Evolutionary conservation across 2,888 invertebrate genomes (phyloP).

Genomic region (Melieria crassipennis): DNA sequence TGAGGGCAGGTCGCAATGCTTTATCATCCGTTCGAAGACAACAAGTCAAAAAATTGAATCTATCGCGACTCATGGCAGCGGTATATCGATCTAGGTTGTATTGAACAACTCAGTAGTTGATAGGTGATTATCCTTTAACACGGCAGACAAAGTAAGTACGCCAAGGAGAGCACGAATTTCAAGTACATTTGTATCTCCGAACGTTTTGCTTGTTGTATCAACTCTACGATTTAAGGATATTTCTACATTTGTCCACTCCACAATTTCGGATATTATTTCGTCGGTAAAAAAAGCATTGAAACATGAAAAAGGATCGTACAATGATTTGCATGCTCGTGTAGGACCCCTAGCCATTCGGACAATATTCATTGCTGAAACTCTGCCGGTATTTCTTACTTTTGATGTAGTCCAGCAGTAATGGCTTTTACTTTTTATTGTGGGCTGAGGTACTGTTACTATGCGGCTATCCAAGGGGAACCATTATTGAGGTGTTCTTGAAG

Average conservation of each 20-base stretch:
- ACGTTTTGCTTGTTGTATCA: slow-evolving; percentile 16
- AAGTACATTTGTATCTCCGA: slow-evolving; percentile 27
- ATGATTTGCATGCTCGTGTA: slow-evolving; percentile 34
- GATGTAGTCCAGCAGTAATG: slow-evolving; percentile 36
- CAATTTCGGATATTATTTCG: slow-evolving; percentile 34
- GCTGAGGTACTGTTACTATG: slow-evolving; percentile 12
- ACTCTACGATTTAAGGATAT: slow-evolving; percentile 29
- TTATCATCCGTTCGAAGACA: too few species aligned
- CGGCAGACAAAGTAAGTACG: slow-evolving; percentile 13
- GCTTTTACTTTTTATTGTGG: slow-evolving; percentile 36
- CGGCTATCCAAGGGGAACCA: slow-evolving; percentile 7
- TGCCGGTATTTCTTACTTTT: slow-evolving; percentile 28
- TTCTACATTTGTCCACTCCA: slow-evolving; percentile 36
- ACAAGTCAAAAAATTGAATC: too few species aligned
- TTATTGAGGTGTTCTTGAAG: slow-evolving; percentile 3
- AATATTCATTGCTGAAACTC: slow-evolving; percentile 31
- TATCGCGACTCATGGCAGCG: slow-evolving; percentile 36
- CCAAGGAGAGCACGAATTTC: slow-evolving; percentile 12
- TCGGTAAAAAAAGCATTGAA: slow-evolving; percentile 26
- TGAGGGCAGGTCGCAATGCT: slow-evolving; percentile 1
- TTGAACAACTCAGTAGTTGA: slow-evolving; percentile 44
- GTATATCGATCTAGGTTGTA: slow-evolving; percentile 34
- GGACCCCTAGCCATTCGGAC: slow-evolving; percentile 35
- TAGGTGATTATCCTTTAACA: slow-evolving; percentile 42
- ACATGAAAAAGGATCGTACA: slow-evolving; percentile 32